Base-by-base conservation (phyloP, 2,797 vertebrate species). In the Naso thynnoides region DNA sequence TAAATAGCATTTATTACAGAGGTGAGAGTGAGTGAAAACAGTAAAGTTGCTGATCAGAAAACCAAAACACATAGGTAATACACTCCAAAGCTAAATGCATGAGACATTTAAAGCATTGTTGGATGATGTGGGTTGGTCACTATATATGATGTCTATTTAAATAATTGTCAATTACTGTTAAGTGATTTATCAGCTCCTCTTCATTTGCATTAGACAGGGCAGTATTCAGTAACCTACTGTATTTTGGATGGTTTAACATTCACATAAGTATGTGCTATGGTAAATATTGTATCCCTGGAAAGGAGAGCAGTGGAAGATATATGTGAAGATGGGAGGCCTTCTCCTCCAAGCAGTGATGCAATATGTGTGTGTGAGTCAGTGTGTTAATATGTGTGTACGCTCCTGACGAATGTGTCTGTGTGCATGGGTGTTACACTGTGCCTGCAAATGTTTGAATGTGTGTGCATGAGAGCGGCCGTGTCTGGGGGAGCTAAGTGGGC, bases 401-500 rank as follows among this genome's bases (percentile, higher is more conserved):
- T 79, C 62, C 73, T 79, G 82, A 81, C 84, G 68, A 76, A 82
- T 74, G 68, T 80, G 80, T 81, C 73, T 55, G 56, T 44, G 76
- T 73, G 82, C 55, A 49, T 67, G 75, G 56, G 56, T 79, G 75
- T 83, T 87, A 73, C 33, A 50, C 52, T 47, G 29, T 13, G 53
- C 54, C 73, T 88, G 78, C 61, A 79, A 84, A 85, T 88, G 83
- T 78, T 81, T 71, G 65, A 75, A 57, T 79, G 77, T 62, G 84
- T 68, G 73, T 55, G 72, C 26, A 60, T 60, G 70, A 68, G 83
- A 76, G 82, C 18, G 15, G 56, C 63, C 76, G 73, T 89, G 86
- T 90, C 84, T 90, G 58, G 69, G 77, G 81, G 82, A 90, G 84
- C 90, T 91, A 89, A 92, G 90, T 90, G 91, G 89, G 91, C 84